Conservation (phyloP, 1,140 invertebrate species). For the Coelopa frigida region DNA sequence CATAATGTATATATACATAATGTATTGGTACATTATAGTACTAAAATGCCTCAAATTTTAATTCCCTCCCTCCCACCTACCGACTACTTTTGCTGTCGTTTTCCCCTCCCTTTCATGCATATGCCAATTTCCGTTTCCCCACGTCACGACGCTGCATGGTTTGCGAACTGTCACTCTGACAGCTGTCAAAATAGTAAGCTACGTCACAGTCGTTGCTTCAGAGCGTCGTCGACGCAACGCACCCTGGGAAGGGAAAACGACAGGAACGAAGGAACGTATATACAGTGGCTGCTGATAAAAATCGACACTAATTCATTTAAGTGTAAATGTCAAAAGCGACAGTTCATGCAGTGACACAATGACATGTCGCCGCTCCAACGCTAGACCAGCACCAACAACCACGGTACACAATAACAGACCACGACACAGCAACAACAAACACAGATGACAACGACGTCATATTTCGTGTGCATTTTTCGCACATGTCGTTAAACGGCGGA, state of each 20-base stretch:
- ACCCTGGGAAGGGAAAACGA: background rate
- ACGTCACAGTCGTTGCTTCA: background rate
- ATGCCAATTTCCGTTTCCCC: too few relatives aligned
- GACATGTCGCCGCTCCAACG: background rate
- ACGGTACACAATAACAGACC: too few relatives aligned
- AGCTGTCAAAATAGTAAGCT: constrained; percentile 13
- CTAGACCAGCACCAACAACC: too few relatives aligned
- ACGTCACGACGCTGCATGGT: too few relatives aligned
- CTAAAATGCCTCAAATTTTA: too few relatives aligned
- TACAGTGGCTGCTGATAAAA: background rate
- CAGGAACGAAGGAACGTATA: background rate
- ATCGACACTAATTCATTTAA: background rate
- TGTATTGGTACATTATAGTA: too few relatives aligned
- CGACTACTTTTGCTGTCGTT: too few relatives aligned
- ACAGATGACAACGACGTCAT: background rate
- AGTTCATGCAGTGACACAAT: background rate
- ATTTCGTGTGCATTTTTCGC: background rate
- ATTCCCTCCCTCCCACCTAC: too few relatives aligned
- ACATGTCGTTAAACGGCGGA: background rate
- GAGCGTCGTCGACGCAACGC: background rate
- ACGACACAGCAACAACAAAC: background rate
- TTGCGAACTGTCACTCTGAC: constrained; percentile 13
- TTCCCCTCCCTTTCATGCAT: too few relatives aligned
- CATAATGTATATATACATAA: too few relatives aligned
- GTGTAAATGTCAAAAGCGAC: constrained; percentile 4